Conservation (phyloP, 2,113 vertebrate species). For the Eptatretus burgeri region DNA sequence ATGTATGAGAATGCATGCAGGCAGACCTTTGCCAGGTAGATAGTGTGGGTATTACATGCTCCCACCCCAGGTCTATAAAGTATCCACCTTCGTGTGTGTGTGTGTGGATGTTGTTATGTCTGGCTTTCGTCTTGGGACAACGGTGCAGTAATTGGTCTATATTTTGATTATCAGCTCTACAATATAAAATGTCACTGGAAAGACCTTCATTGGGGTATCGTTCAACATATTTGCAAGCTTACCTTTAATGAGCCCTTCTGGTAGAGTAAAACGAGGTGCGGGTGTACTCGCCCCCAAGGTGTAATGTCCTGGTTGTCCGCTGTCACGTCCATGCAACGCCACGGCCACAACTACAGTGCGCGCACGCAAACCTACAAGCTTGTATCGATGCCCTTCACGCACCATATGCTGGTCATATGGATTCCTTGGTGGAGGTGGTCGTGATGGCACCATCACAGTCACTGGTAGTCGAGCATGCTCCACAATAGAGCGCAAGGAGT, state of each 20-base stretch:
- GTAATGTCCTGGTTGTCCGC: slow-evolving; percentile 52
- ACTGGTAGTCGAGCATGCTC: slow-evolving; percentile 80
- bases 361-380: slow-evolving; percentile 81
- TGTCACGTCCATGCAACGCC: slow-evolving; percentile 43
- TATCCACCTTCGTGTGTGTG: too few relatives aligned
- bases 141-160: too few relatives aligned
- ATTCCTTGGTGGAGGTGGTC: slow-evolving; percentile 47
- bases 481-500: slow-evolving; percentile 74
- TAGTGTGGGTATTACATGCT: too few relatives aligned
- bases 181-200: too few relatives aligned
- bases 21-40: too few relatives aligned
- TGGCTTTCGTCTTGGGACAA: too few relatives aligned
- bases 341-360: slow-evolving; percentile 87
- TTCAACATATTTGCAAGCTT: slow-evolving; percentile 15
- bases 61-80: too few relatives aligned
- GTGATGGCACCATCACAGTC: slow-evolving; percentile 46
- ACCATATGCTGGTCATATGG: slow-evolving; percentile 79
- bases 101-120: too few relatives aligned
- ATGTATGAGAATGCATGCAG: too few relatives aligned
- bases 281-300: slow-evolving; percentile 54
- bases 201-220: too few relatives aligned
- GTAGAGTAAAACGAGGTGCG: slow-evolving; percentile 48
- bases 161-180: too few relatives aligned
- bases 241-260: slow-evolving; percentile 49
- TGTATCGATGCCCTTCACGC: slow-evolving; percentile 78